phyloP scores from a whole-genome alignment of 1,140 invertebrate genomes.

The Lithobius niger region DNA sequence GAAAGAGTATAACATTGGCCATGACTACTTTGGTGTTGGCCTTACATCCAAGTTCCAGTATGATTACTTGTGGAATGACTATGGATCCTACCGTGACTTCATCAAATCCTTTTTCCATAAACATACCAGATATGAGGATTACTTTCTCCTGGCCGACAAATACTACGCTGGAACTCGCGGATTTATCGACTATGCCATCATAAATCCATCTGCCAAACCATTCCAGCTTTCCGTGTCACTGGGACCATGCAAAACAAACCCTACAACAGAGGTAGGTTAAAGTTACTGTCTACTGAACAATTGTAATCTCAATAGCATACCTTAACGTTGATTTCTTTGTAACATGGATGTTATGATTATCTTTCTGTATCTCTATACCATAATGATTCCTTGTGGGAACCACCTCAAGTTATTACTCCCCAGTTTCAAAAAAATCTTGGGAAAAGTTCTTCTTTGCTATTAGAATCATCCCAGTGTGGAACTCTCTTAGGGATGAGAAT shows the following conservation, averaged over 20 bases:
- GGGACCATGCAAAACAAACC: background rate
- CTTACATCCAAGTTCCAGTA: background rate
- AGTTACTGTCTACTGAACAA: too few relatives aligned
- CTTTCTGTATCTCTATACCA: too few relatives aligned
- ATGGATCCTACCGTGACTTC: background rate
- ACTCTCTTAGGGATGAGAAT: too few relatives aligned
- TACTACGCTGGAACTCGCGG: background rate
- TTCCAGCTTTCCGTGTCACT: constrained; percentile 1
- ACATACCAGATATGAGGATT: background rate
- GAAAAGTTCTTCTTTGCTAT: too few relatives aligned
- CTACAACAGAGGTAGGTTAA: constrained; percentile 8
- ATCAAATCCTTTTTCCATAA: constrained; percentile 5
- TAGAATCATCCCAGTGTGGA: too few relatives aligned
- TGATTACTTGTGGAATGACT: constrained; percentile 2
- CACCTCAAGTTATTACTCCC: too few relatives aligned
- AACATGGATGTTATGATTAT: too few relatives aligned
- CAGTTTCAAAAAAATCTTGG: too few relatives aligned
- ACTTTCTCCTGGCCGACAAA: background rate
- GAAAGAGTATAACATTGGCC: background rate
- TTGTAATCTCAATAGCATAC: too few relatives aligned
- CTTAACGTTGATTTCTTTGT: too few relatives aligned
- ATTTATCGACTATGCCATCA: background rate
- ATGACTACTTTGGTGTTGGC: constrained; percentile 9
- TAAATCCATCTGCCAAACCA: background rate
- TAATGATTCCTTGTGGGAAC: too few relatives aligned